Percentiles rank a stretch among this genome's conserved stretches.
These are phyloP conservation scores for Sakesphorus luctuosus DNA, from an alignment of 2,113 vertebrate genomes.

Conservation along the genomic window DNA sequence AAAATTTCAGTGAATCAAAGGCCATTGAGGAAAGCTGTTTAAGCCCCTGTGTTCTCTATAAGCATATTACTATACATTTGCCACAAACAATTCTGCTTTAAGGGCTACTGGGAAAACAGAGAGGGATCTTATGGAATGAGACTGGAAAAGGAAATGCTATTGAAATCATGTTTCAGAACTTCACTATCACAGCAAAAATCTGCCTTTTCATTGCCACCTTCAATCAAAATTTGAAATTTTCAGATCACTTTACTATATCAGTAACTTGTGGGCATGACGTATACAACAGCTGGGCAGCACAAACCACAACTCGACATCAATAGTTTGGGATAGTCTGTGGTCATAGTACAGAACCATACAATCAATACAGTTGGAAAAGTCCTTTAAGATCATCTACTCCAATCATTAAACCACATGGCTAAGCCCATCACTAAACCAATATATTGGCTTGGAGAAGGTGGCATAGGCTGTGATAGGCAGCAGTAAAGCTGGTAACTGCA, in stretches of 20 bases:
- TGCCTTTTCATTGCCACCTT: neutral
- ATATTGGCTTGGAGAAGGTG: neutral
- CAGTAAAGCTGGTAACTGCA: neutral
- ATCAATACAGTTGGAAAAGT: neutral
- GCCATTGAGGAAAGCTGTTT: neutral
- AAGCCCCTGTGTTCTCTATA: neutral
- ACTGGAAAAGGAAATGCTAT: neutral
- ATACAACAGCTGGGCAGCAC: too few species aligned
- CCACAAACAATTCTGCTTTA: neutral
- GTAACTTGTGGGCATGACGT: too few species aligned
- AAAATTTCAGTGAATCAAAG: conserved; percentile 16
- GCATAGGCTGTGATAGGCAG: neutral
- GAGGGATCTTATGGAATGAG: neutral
- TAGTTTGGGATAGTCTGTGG: fast-evolving
- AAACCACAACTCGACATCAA: fast-evolving
- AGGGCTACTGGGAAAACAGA: neutral
- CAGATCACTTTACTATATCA: neutral
- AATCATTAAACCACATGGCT: neutral
- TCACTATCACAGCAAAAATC: neutral
- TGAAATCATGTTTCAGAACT: neutral
- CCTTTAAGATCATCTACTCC: neutral
- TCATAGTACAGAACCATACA: neutral
- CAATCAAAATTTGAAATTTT: neutral
- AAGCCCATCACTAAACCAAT: neutral
- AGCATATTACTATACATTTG: neutral